A percentile compares a stretch with the other conserved stretches of the same genome.
These are phyloP conservation scores for Morpho helenor DNA, from an alignment of 2,888 invertebrate species.

Conservation along the genomic window DNA sequence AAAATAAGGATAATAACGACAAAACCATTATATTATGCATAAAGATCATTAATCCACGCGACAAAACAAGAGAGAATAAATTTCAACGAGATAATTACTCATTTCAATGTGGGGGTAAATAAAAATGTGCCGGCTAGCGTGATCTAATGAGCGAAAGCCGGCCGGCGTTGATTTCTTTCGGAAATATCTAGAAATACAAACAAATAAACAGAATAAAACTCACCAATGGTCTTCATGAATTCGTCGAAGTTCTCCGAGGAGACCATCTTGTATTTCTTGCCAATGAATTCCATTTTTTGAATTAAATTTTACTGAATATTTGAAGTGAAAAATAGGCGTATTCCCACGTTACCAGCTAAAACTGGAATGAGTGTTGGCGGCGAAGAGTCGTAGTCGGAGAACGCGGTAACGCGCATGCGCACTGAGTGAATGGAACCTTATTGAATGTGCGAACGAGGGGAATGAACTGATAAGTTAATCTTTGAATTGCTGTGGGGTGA, in stretches of 20 bases:
- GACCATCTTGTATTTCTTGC: slow-evolving; percentile 90
- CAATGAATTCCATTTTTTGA: slow-evolving; percentile 71
- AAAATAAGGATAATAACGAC: too few relatives aligned
- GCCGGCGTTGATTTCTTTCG: slow-evolving; percentile 44
- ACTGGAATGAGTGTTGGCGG: slow-evolving; percentile 48
- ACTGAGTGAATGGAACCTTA: slow-evolving; percentile 35
- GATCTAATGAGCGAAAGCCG: slow-evolving; percentile 39
- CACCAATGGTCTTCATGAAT: slow-evolving; percentile 92
- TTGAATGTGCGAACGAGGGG: slow-evolving; percentile 33
- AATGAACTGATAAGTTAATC: slow-evolving; percentile 30
- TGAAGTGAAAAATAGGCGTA: slow-evolving; percentile 32
- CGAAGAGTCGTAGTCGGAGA: slow-evolving; percentile 23
- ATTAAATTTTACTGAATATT: slow-evolving; percentile 29
- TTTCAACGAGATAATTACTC: neutral
- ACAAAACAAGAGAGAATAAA: too few relatives aligned
- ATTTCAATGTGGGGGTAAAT: slow-evolving; percentile 8
- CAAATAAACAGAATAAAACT: slow-evolving; percentile 55
- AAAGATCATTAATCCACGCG: too few relatives aligned
- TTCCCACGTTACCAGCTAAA: slow-evolving; percentile 42
- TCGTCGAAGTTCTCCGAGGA: slow-evolving; percentile 92
- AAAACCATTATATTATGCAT: too few relatives aligned
- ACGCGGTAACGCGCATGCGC: slow-evolving; percentile 32
- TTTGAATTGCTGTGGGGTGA: slow-evolving; percentile 1
- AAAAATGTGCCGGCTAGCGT: slow-evolving; percentile 25
- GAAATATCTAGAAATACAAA: slow-evolving; percentile 31